phyloP scores from a whole-genome alignment of 1,140 invertebrate genomes.

The Semibalanus balanoides region DNA sequence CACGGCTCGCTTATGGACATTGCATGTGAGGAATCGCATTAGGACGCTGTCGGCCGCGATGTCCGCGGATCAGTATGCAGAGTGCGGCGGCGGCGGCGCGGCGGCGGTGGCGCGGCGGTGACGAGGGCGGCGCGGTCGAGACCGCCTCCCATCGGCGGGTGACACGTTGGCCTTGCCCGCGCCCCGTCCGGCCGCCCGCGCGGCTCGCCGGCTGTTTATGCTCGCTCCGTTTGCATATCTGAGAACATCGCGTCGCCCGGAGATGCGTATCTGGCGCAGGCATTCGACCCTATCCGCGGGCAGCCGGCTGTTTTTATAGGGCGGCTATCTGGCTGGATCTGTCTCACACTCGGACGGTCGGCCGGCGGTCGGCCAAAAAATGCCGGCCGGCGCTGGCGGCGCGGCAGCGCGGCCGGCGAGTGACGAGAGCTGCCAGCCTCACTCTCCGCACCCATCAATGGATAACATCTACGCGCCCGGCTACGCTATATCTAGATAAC shows the following conservation, averaged over 20 bases:
- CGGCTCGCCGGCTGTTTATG: neutral
- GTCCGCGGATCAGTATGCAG: neutral
- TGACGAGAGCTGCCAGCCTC: neutral
- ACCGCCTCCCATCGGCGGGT: too few relatives aligned
- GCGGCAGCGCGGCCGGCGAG: neutral
- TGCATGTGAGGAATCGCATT: too few relatives aligned
- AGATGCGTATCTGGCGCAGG: neutral
- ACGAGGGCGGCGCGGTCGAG: neutral
- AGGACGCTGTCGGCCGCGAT: too few relatives aligned
- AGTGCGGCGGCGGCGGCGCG: too few relatives aligned
- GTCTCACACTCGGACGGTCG: neutral
- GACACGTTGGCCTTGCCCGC: neutral
- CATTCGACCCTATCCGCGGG: neutral
- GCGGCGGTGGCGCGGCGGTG: neutral
- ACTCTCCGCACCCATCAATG: neutral
- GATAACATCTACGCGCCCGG: neutral
- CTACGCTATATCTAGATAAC: conserved; percentile 2
- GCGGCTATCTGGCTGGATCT: neutral
- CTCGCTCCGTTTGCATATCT: neutral
- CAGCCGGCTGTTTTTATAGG: conserved; percentile 1
- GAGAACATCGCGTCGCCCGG: neutral
- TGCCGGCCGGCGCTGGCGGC: too few relatives aligned
- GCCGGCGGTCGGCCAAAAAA: neutral
- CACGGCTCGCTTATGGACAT: too few relatives aligned
- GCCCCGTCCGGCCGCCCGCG: too few relatives aligned